Conservation (phyloP, 23 tunicate species). For the Ciona savignyi region DNA sequence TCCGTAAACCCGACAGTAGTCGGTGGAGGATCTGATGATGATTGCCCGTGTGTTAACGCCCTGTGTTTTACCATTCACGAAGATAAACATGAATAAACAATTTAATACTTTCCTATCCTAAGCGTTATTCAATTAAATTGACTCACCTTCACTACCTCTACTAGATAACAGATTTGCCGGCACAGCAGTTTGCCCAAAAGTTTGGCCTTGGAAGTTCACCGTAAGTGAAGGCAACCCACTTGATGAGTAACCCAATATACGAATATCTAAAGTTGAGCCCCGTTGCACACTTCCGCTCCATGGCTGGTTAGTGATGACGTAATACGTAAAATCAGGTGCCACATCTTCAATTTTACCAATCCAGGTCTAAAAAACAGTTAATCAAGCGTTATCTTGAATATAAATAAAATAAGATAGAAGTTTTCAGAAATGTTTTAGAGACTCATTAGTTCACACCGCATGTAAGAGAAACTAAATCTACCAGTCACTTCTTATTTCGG, state of each 20-base stretch:
- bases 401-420: too few relatives aligned
- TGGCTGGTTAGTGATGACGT: slow-evolving; percentile 48
- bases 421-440: too few relatives aligned
- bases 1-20: too few relatives aligned
- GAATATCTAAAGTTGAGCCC: slow-evolving; percentile 22
- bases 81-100: too few relatives aligned
- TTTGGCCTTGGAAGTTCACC: slow-evolving; percentile 34
- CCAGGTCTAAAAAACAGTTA: slow-evolving; percentile 42
- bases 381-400: too few relatives aligned
- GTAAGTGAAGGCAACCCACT: slow-evolving; percentile 34
- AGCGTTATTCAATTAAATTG: background rate
- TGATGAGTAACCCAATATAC: slow-evolving; percentile 31
- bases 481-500: too few relatives aligned
- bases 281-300: slow-evolving; percentile 28
- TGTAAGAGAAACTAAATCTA: too few relatives aligned
- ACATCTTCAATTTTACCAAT: slow-evolving; percentile 26
- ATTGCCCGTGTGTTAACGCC: too few relatives aligned
- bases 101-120: background rate
- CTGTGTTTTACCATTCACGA: too few relatives aligned
- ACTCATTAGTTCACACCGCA: too few relatives aligned
- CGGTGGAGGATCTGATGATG: too few relatives aligned
- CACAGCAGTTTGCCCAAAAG: slow-evolving; percentile 10
- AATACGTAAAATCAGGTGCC: slow-evolving; percentile 33
- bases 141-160: background rate
- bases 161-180: too few relatives aligned